Evolutionary conservation across 2,888 invertebrate species (phyloP).

Genomic region (Amorpha juglandis): DNA sequence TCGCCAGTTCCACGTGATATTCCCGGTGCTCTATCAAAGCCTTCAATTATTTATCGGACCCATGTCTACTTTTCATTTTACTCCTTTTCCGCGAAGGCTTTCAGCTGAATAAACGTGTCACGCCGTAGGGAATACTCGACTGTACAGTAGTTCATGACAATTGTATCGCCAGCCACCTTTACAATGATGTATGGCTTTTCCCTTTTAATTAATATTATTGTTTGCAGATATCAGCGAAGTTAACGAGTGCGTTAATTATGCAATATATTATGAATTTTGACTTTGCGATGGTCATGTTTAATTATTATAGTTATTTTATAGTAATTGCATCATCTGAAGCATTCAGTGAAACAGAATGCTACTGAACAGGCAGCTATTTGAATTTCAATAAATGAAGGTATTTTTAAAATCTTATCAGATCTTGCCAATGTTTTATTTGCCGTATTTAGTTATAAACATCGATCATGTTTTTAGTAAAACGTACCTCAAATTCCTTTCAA

Average conservation of each 20-base stretch:
- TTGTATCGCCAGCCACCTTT: conserved; percentile 58
- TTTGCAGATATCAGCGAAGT: not conserved
- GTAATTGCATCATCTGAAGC: not conserved
- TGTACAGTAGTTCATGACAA: conserved; percentile 59
- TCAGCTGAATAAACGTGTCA: conserved; percentile 76
- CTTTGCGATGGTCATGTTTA: not conserved
- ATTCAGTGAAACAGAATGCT: not conserved
- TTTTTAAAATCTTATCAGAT: not conserved
- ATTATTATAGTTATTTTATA: not conserved
- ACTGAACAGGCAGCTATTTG: not conserved
- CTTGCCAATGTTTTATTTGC: not conserved
- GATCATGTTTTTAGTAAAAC: not conserved
- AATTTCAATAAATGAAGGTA: not conserved
- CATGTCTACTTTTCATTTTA: conserved; percentile 83
- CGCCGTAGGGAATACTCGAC: conserved; percentile 68
- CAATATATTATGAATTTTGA: too few relatives aligned
- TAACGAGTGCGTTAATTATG: not conserved
- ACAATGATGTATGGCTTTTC: conserved; percentile 62
- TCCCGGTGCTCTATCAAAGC: conserved; percentile 80
- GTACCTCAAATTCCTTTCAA: not conserved
- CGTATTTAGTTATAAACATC: not conserved
- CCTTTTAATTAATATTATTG: conserved; percentile 50
- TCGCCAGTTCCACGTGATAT: conserved; percentile 67
- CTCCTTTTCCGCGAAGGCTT: conserved; percentile 75
- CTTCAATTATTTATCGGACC: conserved; percentile 85